Base-by-base conservation (phyloP, 2,797 vertebrate species). In the Rhinogobio ventralis region DNA sequence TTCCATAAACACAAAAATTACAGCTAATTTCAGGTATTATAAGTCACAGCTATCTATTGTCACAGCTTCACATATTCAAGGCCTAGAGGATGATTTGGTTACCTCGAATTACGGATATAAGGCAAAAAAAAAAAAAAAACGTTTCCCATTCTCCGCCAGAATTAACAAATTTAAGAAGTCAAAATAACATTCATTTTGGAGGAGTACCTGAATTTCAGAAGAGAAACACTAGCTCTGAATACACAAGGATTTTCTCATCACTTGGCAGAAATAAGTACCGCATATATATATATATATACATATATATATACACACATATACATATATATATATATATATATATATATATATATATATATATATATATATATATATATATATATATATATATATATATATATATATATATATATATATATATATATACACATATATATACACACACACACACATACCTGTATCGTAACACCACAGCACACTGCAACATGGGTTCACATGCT, bases 51-150 rank as follows among this genome's bases (percentile, higher is more conserved):
- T 42, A 42, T 10, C 71, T 88, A 86, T 88, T 85, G 92, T 94
- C 94, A 93, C 92, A 94, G 91, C 91, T 93, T 93, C 84, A 84
- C 86, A 86, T 88, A 84, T 45, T 82, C 85, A 88, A 89, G 87
- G 88, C 85, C 46, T 14, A 82, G 86, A 72, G 86, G 64, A 86
- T 79, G 86, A 91, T 86, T 81, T 86, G 67, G 69, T 79, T 64
- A 79, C 64, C 42, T 39, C 23, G 25, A 84, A 80, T 78, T 79
- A 75, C 14, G 15, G 33, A 86, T 42, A 28, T 64, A 87, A 87
- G 76, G 88, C 79, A 85, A 90, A 89, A n/a, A n/a, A n/a, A n/a
- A n/a, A n/a, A n/a, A n/a, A 88, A 17, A 46, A 80, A 73, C 49
- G 23, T 68, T 30, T 79, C n/a, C 51, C 72, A 64, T 64, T 72